Evolutionary conservation across 2,797 vertebrate species (phyloP).

Genomic region (Cephalopachus bancanus): DNA sequence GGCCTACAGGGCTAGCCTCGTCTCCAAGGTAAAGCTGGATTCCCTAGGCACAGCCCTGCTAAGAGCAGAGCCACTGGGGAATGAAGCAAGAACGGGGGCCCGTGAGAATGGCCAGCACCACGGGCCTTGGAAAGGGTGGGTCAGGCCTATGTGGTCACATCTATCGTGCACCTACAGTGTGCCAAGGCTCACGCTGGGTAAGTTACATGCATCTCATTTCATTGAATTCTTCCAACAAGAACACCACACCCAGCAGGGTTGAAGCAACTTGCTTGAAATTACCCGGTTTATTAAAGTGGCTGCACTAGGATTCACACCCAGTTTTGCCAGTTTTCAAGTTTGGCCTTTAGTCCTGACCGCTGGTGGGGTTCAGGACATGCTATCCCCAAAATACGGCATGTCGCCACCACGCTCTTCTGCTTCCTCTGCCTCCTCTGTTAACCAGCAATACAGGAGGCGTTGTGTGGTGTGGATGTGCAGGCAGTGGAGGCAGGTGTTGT

Average conservation of each 20-base stretch:
- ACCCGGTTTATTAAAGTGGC: neutral
- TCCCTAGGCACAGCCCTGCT: neutral
- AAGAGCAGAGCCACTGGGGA: neutral
- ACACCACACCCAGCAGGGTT: neutral
- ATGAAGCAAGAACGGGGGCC: neutral
- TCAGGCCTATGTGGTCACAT: neutral
- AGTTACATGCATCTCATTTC: neutral
- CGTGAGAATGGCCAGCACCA: fast-evolving
- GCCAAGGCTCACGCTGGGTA: no score
- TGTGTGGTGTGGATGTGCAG: neutral
- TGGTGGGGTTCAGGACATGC: neutral
- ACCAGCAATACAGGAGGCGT: neutral
- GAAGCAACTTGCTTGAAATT: neutral
- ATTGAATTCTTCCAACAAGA: neutral
- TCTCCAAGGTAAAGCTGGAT: conserved; percentile 96
- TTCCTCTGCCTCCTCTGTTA: neutral
- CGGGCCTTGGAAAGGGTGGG: neutral
- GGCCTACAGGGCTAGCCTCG: conserved; percentile 98
- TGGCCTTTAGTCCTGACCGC: neutral
- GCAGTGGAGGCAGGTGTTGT: fast-evolving
- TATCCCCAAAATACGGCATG: neutral
- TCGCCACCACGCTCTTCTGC: neutral
- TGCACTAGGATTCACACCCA: neutral
- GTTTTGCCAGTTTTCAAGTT: neutral
- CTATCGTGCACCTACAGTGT: neutral